Base-by-base conservation (phyloP, 2,888 invertebrate species). In the Oscheius myriophilus region DNA sequence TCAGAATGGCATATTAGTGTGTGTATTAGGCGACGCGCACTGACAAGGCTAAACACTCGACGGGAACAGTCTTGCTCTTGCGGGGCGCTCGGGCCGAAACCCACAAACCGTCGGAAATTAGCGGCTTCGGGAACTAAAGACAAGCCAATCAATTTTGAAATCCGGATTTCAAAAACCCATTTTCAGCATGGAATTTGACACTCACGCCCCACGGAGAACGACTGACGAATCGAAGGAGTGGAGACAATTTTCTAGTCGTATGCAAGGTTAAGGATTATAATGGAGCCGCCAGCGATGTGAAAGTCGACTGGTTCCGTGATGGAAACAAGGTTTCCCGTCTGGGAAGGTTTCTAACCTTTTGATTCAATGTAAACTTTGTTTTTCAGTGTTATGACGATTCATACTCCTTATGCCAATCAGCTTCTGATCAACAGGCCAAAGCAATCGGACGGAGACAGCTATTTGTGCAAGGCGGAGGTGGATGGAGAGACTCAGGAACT, bases 381-480 rank as follows among this genome's bases (percentile, higher is more conserved):
- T 67, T 77, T 59, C 70, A 80, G 80, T 43, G 71, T 74, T 18
- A 79, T 79, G 79, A 75, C 79, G 2, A 76, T 80, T 45, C 71
- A 74, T 46, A 69, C 72, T 69, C 71, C 78, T 12, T 70, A 73
- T 54, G 65, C 75, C 14, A 77, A 68, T 58, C 80, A 79, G 67
- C 51, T 81, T 52, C 73, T 81, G 75, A 76, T 79, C 45, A 75
- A 75, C 53, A 72, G 74, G 0, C 75, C 78, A 0, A 76, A 73
- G 57, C 68, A 59, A 46, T 49, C 70, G 4, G 79, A 80, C 53
- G 70, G 74, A 7, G 79, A 76, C 39, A 67, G 70, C 46, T 80
- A 79, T 64, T 64, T 71, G 23, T 80, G 80, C 64, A 70, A 69
- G 54, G 71, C 73, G 12, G 71, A 70, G 46, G 70, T 80, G 23